Percentiles rank a stretch among this genome's conserved stretches.
These are phyloP conservation scores for Orthonevra nobilis DNA, from an alignment of 2,888 invertebrate species.

Conservation along the genomic window DNA sequence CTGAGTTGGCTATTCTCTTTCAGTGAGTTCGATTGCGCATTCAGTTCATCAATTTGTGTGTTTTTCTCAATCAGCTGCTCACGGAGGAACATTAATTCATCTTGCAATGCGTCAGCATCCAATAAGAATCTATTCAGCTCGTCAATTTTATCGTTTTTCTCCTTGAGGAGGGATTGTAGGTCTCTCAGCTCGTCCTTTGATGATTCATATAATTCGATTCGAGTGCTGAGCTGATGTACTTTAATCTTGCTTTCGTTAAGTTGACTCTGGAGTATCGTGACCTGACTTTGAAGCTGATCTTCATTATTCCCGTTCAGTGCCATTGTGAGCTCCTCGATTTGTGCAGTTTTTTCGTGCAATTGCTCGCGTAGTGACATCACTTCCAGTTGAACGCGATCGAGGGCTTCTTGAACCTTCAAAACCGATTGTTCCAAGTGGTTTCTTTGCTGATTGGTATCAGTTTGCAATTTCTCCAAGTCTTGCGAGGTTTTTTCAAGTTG, in stretches of 20 bases:
- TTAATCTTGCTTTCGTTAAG: slow-evolving; percentile 21
- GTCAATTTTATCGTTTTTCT: slow-evolving; percentile 28
- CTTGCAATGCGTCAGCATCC: slow-evolving; percentile 14
- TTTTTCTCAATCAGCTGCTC: slow-evolving; percentile 35
- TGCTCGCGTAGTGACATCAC: slow-evolving; percentile 74
- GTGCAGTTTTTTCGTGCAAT: slow-evolving; percentile 81
- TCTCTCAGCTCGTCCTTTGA: slow-evolving; percentile 13
- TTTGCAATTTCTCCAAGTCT: slow-evolving; percentile 41
- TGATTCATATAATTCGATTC: slow-evolving; percentile 1
- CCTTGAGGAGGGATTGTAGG: slow-evolving; percentile 27
- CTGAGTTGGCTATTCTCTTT: slow-evolving; percentile 14
- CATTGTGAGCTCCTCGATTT: slow-evolving; percentile 72
- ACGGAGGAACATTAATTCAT: slow-evolving; percentile 9
- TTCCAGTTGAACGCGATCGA: slow-evolving; percentile 71
- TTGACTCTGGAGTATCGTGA: slow-evolving; percentile 2
- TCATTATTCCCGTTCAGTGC: too few species aligned
- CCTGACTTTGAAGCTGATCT: not conserved
- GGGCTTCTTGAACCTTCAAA: slow-evolving; percentile 54
- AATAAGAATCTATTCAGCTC: slow-evolving; percentile 10
- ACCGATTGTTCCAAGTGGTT: slow-evolving; percentile 32
- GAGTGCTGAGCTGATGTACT: not conserved
- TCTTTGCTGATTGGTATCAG: slow-evolving; percentile 53
- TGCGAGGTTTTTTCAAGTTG: slow-evolving; percentile 34
- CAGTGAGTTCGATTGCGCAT: not conserved
- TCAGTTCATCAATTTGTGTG: slow-evolving; percentile 42